Base-by-base conservation (phyloP, 2,888 invertebrate species). In the Ophraella communa region DNA sequence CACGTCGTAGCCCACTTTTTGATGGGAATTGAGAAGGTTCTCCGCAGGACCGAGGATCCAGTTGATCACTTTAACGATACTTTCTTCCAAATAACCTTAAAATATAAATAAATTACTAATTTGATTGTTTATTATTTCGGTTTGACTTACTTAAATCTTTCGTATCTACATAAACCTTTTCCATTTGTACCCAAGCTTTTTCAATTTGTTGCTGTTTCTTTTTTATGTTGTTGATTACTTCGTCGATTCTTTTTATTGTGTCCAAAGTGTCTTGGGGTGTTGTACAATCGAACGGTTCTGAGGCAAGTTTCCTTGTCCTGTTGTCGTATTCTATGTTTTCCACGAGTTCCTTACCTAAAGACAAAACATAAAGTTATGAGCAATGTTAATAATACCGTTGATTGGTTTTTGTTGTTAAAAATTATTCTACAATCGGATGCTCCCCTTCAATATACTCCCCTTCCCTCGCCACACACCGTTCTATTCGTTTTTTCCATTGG, bases 11-110 rank as follows among this genome's bases (percentile, higher is more conserved):
- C 92, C 92, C 42, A 93, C 90, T 75, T 89, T 88, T 68, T 86
- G 86, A 74, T 90, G 88, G 0, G 89, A 86, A 71, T 89, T 88
- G 53, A 93, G 83, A 81, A 92, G 85, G 72, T 87, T 87, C 79
- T 93, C 92, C 1, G 91, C 93, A 54, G 90, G 89, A 33, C 90
- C 91, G 55, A 91, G 80, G 62, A 93, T 90, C 92, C 92, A 93
- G 76, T 90, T 89, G 18, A 89, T 89, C 33, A 93, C 91, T 80
- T 87, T 85, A n/a, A 86, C 84, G 66, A 90, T 87, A 33, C 89
- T 89, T 73, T 87, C 86, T 73, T 89, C 88, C 39, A 90, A 80
- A 33, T 84, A 82, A 62, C 83, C 82, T 60, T 27, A 30, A 52
- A 51, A 51, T 24, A 35, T 44, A 8, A 44, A 8, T 4, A 10